Conservation (phyloP, 2,888 invertebrate species). For the Drosophila subsilvestris region DNA sequence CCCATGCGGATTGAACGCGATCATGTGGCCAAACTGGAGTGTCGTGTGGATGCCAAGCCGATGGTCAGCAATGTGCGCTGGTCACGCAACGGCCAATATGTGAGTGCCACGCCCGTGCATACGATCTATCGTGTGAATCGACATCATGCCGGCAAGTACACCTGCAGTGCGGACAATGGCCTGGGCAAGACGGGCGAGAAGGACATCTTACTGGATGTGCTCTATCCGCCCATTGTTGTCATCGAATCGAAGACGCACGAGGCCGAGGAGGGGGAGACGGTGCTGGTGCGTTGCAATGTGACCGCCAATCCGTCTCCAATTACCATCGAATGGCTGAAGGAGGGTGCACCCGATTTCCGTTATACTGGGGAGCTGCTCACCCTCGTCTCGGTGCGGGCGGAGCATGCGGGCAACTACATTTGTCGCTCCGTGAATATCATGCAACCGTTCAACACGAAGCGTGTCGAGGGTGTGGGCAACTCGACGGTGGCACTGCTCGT, state of each 20-base stretch:
- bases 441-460: conserved; percentile 88
- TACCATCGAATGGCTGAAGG: conserved; percentile 94
- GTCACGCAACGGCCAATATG: conserved; percentile 93
- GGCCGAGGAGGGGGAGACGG: conserved; percentile 93
- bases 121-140: conserved; percentile 91
- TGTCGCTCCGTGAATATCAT: conserved; percentile 94
- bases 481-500: conserved; percentile 93
- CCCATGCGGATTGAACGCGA: conserved; percentile 94
- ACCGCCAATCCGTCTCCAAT: conserved; percentile 93
- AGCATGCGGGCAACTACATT: conserved; percentile 94
- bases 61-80: conserved; percentile 92
- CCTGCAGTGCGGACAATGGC: conserved; percentile 94
- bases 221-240: conserved; percentile 92
- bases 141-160: conserved; percentile 95
- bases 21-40: conserved; percentile 92
- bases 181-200: conserved; percentile 91
- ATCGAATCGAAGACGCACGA: conserved; percentile 92
- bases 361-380: conserved; percentile 91
- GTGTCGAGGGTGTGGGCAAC: conserved; percentile 90
- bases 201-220: conserved; percentile 92
- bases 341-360: conserved; percentile 92
- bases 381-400: conserved; percentile 91
- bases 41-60: conserved; percentile 96
- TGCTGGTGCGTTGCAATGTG: conserved; percentile 93
- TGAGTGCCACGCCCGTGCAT: conserved; percentile 91